A percentile compares a stretch with the other conserved stretches of the same genome.
Conservation (phyloP, 2,888 invertebrate genomes). For the Megaustenia siamemsis region DNA sequence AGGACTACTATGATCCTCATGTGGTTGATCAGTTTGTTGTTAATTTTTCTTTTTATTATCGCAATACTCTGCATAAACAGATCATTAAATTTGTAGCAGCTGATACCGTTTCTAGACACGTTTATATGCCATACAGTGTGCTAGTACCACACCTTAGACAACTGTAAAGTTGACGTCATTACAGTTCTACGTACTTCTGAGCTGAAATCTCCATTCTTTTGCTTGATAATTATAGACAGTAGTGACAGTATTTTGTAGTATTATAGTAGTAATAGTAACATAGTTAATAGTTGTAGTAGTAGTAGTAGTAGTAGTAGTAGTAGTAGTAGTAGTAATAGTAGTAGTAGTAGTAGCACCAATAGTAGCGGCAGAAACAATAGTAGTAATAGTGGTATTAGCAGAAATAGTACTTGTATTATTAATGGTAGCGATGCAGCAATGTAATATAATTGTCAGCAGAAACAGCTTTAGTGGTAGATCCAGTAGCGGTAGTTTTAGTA, state of each 20-base stretch:
- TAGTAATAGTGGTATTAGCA: not conserved
- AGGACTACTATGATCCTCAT: too few relatives aligned
- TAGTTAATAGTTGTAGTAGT: not conserved
- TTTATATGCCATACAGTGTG: too few relatives aligned
- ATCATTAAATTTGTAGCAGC: too few relatives aligned
- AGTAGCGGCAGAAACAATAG: not conserved
- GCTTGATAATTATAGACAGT: not conserved
- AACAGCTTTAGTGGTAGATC: not conserved
- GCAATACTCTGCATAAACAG: too few relatives aligned
- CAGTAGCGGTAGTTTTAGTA: not conserved
- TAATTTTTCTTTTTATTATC: too few relatives aligned
- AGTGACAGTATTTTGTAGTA: not conserved
- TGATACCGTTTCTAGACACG: too few relatives aligned
- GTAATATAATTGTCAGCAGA: not conserved
- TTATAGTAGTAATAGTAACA: not conserved
- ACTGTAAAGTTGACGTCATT: too few relatives aligned
- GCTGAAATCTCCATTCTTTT: too few relatives aligned
- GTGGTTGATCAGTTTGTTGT: too few relatives aligned
- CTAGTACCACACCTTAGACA: too few relatives aligned
- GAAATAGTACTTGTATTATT: not conserved
- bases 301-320: slow-evolving; percentile 15
- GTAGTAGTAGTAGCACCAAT: not conserved
- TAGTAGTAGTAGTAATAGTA: slow-evolving; percentile 12
- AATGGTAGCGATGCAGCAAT: not conserved
- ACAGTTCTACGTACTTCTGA: too few relatives aligned